Evolutionary conservation across 2,797 vertebrate species (phyloP).

Genomic region (Pempheris klunzingeri): DNA sequence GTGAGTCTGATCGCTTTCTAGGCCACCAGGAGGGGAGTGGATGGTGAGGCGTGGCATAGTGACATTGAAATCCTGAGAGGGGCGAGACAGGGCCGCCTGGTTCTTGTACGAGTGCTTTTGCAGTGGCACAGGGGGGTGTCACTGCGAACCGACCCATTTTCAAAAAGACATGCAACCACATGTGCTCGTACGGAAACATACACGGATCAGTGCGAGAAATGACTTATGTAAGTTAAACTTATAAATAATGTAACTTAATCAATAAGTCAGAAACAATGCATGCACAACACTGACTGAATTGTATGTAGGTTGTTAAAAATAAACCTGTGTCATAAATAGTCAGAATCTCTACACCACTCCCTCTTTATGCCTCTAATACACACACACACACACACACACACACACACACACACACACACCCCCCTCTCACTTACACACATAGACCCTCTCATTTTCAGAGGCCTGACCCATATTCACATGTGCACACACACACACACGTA

Average conservation of each 20-base stretch:
- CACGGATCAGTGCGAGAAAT: not conserved
- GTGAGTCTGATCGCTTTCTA: constrained; percentile 71
- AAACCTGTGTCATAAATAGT: constrained; percentile 59
- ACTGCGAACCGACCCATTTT: constrained; percentile 58
- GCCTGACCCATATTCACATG: constrained; percentile 74
- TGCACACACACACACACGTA: constrained; percentile 10
- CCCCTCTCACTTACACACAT: constrained; percentile 30
- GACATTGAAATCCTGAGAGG: constrained; percentile 81
- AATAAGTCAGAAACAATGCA: constrained; percentile 23
- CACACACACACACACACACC: constrained; percentile 20
- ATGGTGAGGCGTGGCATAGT: constrained; percentile 71
- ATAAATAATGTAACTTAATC: constrained; percentile 18
- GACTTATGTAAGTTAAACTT: not conserved
- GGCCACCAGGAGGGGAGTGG: constrained; percentile 74
- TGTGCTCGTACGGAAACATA: constrained; percentile 4
- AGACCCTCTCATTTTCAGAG: constrained; percentile 56
- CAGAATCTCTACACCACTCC: constrained; percentile 30
- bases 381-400: constrained; percentile 18
- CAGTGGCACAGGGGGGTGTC: constrained; percentile 19
- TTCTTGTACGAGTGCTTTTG: constrained; percentile 47
- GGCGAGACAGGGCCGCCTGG: constrained; percentile 44
- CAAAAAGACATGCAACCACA: constrained; percentile 16
- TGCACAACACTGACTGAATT: not conserved
- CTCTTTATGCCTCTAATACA: constrained; percentile 24
- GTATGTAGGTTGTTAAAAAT: constrained; percentile 66